Conservation (phyloP, 2,113 vertebrate species). For the Pachypanchax playfairii region DNA sequence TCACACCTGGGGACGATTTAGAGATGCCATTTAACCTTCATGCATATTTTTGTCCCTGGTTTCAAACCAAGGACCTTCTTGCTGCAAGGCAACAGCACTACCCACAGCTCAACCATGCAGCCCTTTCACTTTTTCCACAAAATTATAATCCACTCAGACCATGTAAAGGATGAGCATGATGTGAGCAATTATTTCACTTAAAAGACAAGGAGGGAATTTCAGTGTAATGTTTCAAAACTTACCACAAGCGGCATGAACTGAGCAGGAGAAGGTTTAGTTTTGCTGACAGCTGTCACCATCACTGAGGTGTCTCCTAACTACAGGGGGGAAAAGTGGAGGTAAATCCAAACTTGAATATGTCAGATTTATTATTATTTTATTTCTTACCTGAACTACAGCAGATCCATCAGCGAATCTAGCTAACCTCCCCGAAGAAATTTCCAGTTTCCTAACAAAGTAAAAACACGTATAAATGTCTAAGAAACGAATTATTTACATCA, state of each 20-base stretch:
- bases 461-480: not conserved
- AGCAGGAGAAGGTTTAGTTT: slow-evolving; percentile 88
- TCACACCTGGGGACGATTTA: too few species aligned
- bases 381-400: slow-evolving; percentile 90
- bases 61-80: too few species aligned
- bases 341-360: too few species aligned
- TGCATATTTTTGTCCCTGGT: too few species aligned
- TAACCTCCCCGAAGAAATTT: slow-evolving; percentile 90
- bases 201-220: too few species aligned
- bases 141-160: not conserved
- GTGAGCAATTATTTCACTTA: not conserved
- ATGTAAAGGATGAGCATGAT: not conserved
- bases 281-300: slow-evolving; percentile 98
- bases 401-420: slow-evolving; percentile 95
- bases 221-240: slow-evolving; percentile 66
- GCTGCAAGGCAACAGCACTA: too few species aligned
- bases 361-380: too few species aligned
- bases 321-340: slow-evolving; percentile 6
- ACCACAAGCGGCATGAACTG: slow-evolving; percentile 98
- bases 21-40: too few species aligned
- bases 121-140: too few species aligned
- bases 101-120: too few species aligned
- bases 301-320: slow-evolving; percentile 94
- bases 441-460: slow-evolving; percentile 83
- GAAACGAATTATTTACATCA: too few species aligned